Evolutionary conservation across 2,113 vertebrate species (phyloP), one percentile per base, ranked within the genome.

Genomic region (Hyla sarda): DNA sequence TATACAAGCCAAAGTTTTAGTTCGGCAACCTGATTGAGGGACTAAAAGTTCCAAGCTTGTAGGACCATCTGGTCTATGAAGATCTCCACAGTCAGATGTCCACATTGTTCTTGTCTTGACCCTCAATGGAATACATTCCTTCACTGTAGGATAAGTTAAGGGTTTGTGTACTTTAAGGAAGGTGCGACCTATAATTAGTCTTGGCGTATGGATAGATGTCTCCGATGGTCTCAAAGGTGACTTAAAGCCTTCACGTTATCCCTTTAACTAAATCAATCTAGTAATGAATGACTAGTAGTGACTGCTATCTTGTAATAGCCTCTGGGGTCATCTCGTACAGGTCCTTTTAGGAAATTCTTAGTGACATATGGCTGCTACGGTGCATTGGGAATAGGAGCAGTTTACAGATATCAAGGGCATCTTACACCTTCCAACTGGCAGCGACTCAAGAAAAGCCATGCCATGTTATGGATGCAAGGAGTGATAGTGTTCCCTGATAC

Each of bases 341-440:
- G 28, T 74, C 37, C 52, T 82, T 62, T 54, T 60, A 82, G 67
- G 67, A 87, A 87, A 87, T 62, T 82, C 37, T 14, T 17, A 37
- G 77, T 74, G 78, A 62, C 85, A 87, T 74, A 82, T 72, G 76
- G 32, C 78, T 30, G 48, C 62, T 60, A 13, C 21, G 21, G 50
- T 41, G 34, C 34, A 28, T 45, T n/a, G 52, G 37, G 34, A 80
- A 86, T 71, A 60, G 52, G 52, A 37, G 23, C n/a, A 41, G 21
- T 81, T 79, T 74, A 37, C 72, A 73, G 41, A 34, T 45, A 86
- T 73, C 84, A 86, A 87, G 78, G 78, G 48, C 84, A 74, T 54
- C 11, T 56, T 81, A 73, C 67, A 69, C 65, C 84, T 58, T 73
- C 50, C 62, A 86, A 19, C 12, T 80, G 73, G 58, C 58, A 54